A percentile compares a stretch with the other conserved stretches of the same genome.
Conservation (phyloP, 2,888 invertebrate species). For the Campoplex capitator region DNA sequence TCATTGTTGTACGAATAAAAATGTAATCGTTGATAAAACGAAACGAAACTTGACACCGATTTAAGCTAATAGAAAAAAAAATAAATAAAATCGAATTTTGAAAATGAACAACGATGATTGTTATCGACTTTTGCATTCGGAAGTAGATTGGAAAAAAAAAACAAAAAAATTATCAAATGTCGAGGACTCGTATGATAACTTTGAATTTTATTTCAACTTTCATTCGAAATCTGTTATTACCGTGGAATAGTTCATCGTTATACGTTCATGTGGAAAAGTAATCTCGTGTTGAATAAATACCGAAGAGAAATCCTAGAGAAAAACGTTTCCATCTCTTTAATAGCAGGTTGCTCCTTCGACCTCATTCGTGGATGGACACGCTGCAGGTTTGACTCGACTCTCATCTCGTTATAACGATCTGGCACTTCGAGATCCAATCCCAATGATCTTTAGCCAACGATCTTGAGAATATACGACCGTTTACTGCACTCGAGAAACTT, state of each 20-base stretch:
- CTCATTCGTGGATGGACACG: neutral
- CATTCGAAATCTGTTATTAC: too few species aligned
- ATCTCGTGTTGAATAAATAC: neutral
- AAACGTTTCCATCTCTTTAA: neutral
- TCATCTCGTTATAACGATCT: constrained; percentile 7
- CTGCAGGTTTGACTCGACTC: neutral
- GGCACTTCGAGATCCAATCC: neutral
- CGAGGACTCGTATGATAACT: too few species aligned
- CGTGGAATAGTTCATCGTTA: neutral
- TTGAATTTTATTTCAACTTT: too few species aligned
- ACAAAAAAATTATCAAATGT: too few species aligned
- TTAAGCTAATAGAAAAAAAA: neutral
- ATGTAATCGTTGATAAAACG: neutral
- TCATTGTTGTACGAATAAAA: constrained; percentile 1
- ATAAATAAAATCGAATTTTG: neutral
- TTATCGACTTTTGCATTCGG: too few species aligned
- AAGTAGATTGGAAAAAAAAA: neutral
- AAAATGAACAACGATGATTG: neutral
- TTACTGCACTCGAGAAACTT: neutral
- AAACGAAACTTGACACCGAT: neutral
- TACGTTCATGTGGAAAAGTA: neutral
- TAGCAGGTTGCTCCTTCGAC: neutral
- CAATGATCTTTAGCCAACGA: constrained; percentile 1
- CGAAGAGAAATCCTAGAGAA: neutral
- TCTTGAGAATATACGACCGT: neutral